Base-by-base conservation (phyloP, 2,113 vertebrate genomes). In the Brachypodius melanocephalos region DNA sequence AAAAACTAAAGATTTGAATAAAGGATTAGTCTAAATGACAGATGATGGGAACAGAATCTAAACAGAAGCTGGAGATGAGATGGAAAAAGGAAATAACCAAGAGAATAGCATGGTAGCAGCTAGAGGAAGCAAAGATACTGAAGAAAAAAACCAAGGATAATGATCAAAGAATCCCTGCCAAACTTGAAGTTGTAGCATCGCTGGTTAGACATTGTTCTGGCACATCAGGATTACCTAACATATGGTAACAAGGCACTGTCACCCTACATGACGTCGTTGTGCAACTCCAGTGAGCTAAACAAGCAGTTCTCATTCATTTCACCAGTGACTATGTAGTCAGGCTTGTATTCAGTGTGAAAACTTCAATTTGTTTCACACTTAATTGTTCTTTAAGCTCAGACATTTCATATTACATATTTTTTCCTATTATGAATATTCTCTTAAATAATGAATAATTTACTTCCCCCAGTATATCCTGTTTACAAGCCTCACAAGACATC, bases 11-110 rank as follows among this genome's bases (percentile, higher is more conserved):
- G 14, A 78, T 51, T 40, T 55, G 40, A 75, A 51, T 55, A 65
- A 81, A 82, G 16, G n/a, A 71, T 16, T 19, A 15, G 9, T 51
- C 43, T 82, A 75, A 87, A 67, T 10, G 58, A 78, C 71, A 24
- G 57, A 46, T 6, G 82, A 62, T 0, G 0, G 24, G 26, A 75
- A 66, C 9, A 31, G 12, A 34, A 42, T 49, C 17, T 38, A 71
- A 86, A 40, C 1, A 28, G 34, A 88, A 73, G 40, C 14, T 10
- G 6, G 6, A 78, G n/a, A 72, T 22, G 18, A 88, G 54, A 79
- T 3, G 5, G 21, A 48, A 75, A 62, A 77, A 45, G 14, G 15
- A 54, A 45, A 88, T 36, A 61, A 61, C 5, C 31, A 61, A 14
- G 69, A 28, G 12, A 88, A 54, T 26, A 54, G 15, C 67, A 62